phyloP scores from a whole-genome alignment of 2,888 invertebrate genomes.

The Conops quadrifasciatus region DNA sequence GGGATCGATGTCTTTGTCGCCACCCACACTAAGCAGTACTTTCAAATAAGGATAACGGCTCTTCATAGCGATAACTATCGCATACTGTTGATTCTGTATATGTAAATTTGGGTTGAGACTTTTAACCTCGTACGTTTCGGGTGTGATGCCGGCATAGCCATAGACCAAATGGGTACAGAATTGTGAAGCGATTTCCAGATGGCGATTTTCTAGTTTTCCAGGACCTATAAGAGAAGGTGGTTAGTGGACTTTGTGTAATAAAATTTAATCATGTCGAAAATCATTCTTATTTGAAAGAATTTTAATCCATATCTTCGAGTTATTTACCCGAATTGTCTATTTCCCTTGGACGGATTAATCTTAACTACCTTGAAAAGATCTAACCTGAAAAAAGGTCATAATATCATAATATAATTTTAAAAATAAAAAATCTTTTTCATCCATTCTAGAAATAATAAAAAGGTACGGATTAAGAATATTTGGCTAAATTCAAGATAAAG shows the following conservation, averaged over 20 bases:
- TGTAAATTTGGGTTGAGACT: constrained; percentile 77
- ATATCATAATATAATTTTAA: too few relatives aligned
- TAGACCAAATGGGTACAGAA: constrained; percentile 84
- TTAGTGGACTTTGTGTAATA: not conserved
- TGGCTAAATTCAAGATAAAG: too few relatives aligned
- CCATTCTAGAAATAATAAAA: too few relatives aligned
- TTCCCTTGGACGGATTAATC: constrained; percentile 33
- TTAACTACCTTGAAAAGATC: too few relatives aligned
- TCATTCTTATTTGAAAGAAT: too few relatives aligned
- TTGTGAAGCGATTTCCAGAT: constrained; percentile 77
- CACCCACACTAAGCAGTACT: constrained; percentile 80
- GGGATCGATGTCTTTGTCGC: constrained; percentile 75
- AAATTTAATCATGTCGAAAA: too few relatives aligned
- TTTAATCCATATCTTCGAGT: too few relatives aligned
- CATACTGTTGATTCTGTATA: constrained; percentile 75
- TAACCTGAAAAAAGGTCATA: too few relatives aligned
- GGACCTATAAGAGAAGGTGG: constrained; percentile 58
- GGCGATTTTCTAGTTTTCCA: constrained; percentile 76
- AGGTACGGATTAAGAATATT: too few relatives aligned
- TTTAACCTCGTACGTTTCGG: constrained; percentile 74
- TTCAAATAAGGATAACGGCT: constrained; percentile 75
- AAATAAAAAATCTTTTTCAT: too few relatives aligned
- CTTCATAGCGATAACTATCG: constrained; percentile 75
- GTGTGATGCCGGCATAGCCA: constrained; percentile 79
- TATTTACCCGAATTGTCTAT: too few relatives aligned